Percentiles rank a stretch among this genome's conserved stretches.
phyloP scores from a whole-genome alignment of 2,113 vertebrate species.

The Phrynocephalus versicolor region DNA sequence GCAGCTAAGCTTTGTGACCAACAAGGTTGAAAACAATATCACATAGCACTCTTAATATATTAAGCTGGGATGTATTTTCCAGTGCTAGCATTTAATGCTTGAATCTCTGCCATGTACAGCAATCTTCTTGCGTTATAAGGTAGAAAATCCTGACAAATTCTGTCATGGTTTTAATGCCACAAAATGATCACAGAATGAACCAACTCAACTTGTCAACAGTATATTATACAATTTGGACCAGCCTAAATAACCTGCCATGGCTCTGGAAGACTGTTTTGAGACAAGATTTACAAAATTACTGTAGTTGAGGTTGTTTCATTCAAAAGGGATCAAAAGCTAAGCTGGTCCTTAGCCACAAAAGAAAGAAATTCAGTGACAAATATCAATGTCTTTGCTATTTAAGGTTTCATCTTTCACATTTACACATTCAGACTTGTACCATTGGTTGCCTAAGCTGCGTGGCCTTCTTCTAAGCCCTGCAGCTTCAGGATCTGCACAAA shows the following conservation, averaged over 20 bases:
- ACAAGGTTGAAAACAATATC: conserved; percentile 40
- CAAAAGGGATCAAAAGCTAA: conserved; percentile 56
- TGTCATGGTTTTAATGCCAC: conserved; percentile 23
- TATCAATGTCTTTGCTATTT: conserved; percentile 29
- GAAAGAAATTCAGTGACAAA: conserved; percentile 34
- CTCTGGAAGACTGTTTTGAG: conserved; percentile 22
- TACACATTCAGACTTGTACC: conserved; percentile 12
- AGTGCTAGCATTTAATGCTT: conserved; percentile 41
- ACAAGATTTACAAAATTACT: conserved; percentile 29
- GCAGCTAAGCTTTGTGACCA: conserved; percentile 3
- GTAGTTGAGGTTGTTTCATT: conserved; percentile 34
- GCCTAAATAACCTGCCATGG: conserved; percentile 16
- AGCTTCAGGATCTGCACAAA: conserved; percentile 24
- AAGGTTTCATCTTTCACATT: conserved; percentile 34
- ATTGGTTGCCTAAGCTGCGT: conserved; percentile 33
- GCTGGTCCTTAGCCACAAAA: conserved; percentile 34
- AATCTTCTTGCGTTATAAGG: conserved; percentile 23
- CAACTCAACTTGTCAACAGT: conserved; percentile 16
- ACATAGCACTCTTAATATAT: conserved; percentile 43
- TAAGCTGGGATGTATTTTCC: conserved; percentile 25
- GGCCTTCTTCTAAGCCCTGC: conserved; percentile 17
- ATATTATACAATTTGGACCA: conserved; percentile 33
- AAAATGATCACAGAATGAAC: conserved; percentile 33
- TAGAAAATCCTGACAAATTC: conserved; percentile 48
- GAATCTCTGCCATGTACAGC: conserved; percentile 41